A percentile compares a stretch with the other conserved stretches of the same genome.
Evolutionary conservation across 2,113 vertebrate genomes (phyloP).

Genomic region (Origma solitaria): DNA sequence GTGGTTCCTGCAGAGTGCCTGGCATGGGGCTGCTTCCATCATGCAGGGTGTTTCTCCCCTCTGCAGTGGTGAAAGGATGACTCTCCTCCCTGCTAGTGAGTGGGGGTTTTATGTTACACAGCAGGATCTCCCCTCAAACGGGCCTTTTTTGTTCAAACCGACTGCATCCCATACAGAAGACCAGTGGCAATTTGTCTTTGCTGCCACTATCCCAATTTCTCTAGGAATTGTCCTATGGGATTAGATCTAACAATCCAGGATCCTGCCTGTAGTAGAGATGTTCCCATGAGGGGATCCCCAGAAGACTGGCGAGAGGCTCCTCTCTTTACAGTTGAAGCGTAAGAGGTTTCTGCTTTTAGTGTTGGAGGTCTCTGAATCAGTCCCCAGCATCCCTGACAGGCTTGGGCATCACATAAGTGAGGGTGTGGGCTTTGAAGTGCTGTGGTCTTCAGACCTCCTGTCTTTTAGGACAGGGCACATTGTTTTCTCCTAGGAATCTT

Average conservation of each 20-base stretch:
- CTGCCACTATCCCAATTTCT: neutral
- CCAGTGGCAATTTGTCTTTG: neutral
- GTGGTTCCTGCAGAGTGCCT: neutral
- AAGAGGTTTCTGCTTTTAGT: neutral
- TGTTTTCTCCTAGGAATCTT: neutral
- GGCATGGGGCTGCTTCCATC: neutral
- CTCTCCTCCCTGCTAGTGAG: neutral
- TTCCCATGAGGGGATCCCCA: neutral
- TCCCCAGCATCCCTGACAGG: neutral
- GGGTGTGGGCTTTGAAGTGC: neutral
- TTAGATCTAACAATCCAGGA: neutral
- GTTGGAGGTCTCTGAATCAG: neutral
- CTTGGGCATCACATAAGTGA: neutral
- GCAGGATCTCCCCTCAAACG: neutral
- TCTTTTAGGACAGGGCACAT: neutral
- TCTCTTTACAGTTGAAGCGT: neutral
- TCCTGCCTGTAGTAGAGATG: neutral
- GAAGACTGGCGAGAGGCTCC: neutral
- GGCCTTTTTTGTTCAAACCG: neutral
- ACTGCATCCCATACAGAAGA: neutral
- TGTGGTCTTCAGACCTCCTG: neutral
- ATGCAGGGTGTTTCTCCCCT: neutral
- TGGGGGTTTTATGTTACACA: neutral
- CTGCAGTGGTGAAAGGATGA: neutral
- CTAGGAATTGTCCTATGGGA: neutral